A percentile compares a stretch with the other conserved stretches of the same genome.
Evolutionary conservation across 2,113 vertebrate genomes (phyloP).

Genomic region (Hippopotamus amphibius): DNA sequence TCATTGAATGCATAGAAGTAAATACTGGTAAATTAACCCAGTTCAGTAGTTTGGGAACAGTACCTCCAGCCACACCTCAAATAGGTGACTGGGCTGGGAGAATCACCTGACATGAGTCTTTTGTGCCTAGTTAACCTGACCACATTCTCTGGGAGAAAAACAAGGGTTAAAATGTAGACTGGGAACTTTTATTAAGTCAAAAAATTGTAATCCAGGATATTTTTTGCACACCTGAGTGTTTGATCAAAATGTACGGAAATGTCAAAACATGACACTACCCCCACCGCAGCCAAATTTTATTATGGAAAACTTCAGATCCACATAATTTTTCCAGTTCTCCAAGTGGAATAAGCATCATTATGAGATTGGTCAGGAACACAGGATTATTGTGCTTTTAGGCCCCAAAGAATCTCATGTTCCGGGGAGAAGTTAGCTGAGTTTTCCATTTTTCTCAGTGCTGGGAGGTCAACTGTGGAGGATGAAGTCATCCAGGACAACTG

Average conservation of each 20-base stretch:
- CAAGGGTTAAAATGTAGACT: not conserved
- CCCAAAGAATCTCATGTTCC: not conserved
- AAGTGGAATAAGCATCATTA: not conserved
- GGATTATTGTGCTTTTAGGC: not conserved
- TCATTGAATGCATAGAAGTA: not conserved
- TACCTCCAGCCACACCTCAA: not conserved
- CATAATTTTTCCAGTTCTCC: not conserved
- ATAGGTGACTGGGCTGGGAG: not conserved
- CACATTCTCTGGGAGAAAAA: not conserved
- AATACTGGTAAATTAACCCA: not conserved
- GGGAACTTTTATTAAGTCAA: not conserved
- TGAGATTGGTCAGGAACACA: not conserved
- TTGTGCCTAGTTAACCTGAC: not conserved
- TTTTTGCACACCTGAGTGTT: not conserved
- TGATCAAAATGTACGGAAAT: not conserved
- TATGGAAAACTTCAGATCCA: not conserved
- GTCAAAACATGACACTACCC: not conserved
- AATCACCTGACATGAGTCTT: not conserved
- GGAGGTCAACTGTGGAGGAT: not conserved
- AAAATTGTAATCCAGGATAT: not conserved
- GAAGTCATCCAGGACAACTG: not conserved
- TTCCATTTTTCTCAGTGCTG: not conserved
- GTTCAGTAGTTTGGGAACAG: not conserved
- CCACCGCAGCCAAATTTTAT: not conserved
- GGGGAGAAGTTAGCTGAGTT: constrained; percentile 9